Percentiles rank a stretch among this genome's conserved stretches.
phyloP scores from a whole-genome alignment of 2,888 invertebrate species.

The Drosophila planitibia region DNA sequence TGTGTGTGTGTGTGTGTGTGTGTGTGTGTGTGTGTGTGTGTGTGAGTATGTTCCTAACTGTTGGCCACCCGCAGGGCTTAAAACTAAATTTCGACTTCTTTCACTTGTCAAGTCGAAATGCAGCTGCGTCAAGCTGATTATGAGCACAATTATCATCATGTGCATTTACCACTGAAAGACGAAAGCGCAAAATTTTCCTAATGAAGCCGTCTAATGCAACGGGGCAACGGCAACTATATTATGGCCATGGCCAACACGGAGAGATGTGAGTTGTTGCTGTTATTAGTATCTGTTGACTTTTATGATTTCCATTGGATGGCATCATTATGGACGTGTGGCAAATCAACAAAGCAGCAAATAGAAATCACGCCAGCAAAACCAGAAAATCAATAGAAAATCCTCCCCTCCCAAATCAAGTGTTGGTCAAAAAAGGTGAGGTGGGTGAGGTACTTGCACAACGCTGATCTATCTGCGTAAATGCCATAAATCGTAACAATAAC shows the following conservation, averaged over 20 bases:
- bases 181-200: constrained; percentile 77
- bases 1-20: constrained; percentile 33
- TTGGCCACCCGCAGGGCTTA: constrained; percentile 49
- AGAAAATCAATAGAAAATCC: constrained; percentile 76
- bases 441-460: constrained; percentile 25
- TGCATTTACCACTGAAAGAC: constrained; percentile 37
- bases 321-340: constrained; percentile 73
- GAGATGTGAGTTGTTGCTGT: constrained; percentile 27
- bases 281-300: constrained; percentile 68
- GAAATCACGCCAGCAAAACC: constrained; percentile 57
- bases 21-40: constrained; percentile 33
- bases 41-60: constrained; percentile 24
- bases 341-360: constrained; percentile 66
- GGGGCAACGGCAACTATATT: constrained; percentile 39
- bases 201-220: constrained; percentile 64
- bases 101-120: constrained; percentile 65
- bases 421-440: background rate
- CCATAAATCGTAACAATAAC: constrained; percentile 80
- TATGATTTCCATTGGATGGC: constrained; percentile 79
- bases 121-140: constrained; percentile 56
- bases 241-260: constrained; percentile 55
- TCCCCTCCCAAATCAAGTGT: constrained; percentile 32
- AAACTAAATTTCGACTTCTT: constrained; percentile 43
- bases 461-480: constrained; percentile 76
- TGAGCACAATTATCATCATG: constrained; percentile 45